phyloP scores from a whole-genome alignment of 2,113 vertebrate genomes.

The Epinephelus lanceolatus region DNA sequence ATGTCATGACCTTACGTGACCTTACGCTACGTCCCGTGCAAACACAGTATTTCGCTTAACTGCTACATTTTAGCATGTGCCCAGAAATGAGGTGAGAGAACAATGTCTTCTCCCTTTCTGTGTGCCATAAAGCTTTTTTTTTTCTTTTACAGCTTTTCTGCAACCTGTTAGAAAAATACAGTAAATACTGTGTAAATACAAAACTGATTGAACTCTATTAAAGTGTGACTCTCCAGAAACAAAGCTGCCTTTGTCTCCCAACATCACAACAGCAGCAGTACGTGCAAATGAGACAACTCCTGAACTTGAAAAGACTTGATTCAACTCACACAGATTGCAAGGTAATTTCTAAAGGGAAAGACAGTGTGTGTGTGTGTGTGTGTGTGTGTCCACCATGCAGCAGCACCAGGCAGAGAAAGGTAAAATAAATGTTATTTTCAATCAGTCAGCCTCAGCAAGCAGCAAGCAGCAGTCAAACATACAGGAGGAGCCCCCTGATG shows the following conservation, averaged over 20 bases:
- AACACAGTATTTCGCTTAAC: not conserved
- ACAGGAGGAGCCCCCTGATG: slow-evolving; percentile 47
- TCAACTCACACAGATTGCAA: too few relatives aligned
- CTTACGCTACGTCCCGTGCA: not conserved
- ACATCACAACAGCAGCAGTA: too few relatives aligned
- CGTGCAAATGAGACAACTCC: too few relatives aligned
- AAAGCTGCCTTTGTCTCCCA: too few relatives aligned
- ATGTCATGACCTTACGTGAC: too few relatives aligned
- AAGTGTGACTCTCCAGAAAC: too few relatives aligned
- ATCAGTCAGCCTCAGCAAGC: slow-evolving; percentile 51
- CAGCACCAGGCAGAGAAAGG: slow-evolving; percentile 19
- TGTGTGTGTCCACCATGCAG: slow-evolving; percentile 5
- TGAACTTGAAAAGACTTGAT: too few relatives aligned
- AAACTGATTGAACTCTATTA: too few relatives aligned
- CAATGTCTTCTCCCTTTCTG: not conserved
- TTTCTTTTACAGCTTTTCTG: too few relatives aligned
- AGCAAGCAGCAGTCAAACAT: slow-evolving; percentile 31
- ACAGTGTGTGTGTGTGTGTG: slow-evolving; percentile 6
- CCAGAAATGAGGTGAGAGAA: not conserved
- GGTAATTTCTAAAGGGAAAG: too few relatives aligned
- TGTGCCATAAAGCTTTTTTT: not conserved
- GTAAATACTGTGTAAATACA: not conserved
- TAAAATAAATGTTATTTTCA: slow-evolving; percentile 64
- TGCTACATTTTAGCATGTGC: not conserved
- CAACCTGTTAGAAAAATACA: not conserved